A percentile compares a stretch with the other conserved stretches of the same genome.
These are phyloP conservation scores for Hypsibius dujardini DNA, from an alignment of 1,140 invertebrate genomes.

Conservation along the genomic window DNA sequence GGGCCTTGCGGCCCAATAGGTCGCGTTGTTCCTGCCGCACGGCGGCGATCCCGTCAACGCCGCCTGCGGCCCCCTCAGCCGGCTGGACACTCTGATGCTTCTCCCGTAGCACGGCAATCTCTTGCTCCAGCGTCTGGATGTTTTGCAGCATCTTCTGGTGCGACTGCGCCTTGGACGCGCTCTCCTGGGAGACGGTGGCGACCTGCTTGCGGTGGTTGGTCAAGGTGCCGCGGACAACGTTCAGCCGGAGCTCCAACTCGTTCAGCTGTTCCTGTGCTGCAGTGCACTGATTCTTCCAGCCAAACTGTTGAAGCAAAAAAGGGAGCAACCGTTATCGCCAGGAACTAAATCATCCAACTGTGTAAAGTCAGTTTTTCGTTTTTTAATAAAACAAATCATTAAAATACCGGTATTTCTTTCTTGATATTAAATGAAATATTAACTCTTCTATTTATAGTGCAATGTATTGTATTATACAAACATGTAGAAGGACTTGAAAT, in stretches of 20 bases:
- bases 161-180: too few relatives aligned
- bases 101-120: neutral
- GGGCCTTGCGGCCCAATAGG: neutral
- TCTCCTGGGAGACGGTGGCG: neutral
- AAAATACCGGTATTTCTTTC: too few relatives aligned
- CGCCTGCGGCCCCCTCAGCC: neutral
- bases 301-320: too few relatives aligned
- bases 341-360: too few relatives aligned
- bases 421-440: too few relatives aligned
- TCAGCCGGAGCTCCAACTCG: neutral
- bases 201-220: neutral
- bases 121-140: neutral
- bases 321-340: too few relatives aligned
- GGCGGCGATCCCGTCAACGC: neutral
- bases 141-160: too few relatives aligned
- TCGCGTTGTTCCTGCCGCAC: neutral
- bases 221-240: neutral
- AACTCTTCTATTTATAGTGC: too few relatives aligned
- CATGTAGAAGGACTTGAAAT: too few relatives aligned
- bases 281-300: constrained; percentile 10
- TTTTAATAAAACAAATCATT: too few relatives aligned
- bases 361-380: too few relatives aligned
- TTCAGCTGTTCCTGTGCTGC: neutral
- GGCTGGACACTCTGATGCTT: neutral
- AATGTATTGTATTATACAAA: too few relatives aligned